These are phyloP conservation scores for Conistra vaccinii DNA, from an alignment of 2,888 invertebrate species.

Conservation along the genomic window DNA sequence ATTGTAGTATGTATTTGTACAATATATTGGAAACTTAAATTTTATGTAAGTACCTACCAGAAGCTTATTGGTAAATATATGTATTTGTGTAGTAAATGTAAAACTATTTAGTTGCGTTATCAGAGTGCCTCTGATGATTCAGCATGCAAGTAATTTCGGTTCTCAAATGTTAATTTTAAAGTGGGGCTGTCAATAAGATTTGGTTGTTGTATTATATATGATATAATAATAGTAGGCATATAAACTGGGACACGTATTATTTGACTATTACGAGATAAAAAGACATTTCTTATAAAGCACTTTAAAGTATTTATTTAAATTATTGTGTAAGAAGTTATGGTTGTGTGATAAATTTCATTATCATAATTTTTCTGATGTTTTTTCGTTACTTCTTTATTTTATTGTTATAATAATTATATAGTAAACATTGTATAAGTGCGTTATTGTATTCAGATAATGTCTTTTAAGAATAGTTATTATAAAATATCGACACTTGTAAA, in stretches of 20 bases:
- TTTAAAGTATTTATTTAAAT: conserved; percentile 55
- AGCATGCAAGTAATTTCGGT: conserved; percentile 10
- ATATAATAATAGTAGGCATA: not conserved
- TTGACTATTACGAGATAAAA: conserved; percentile 47
- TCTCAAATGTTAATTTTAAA: conserved; percentile 27
- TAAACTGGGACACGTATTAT: conserved; percentile 45
- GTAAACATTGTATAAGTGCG: conserved; percentile 14
- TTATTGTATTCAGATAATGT: conserved; percentile 21
- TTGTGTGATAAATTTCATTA: conserved; percentile 54
- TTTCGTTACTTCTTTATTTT: conserved; percentile 22
- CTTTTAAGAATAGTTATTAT: conserved; percentile 17
- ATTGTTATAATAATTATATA: conserved; percentile 17
- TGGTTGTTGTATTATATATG: not conserved
- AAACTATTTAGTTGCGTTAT: conserved; percentile 5
- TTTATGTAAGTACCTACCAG: conserved; percentile 31
- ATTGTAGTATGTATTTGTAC: conserved; percentile 18
- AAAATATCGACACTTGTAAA: conserved; percentile 48
- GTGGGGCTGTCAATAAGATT: not conserved
- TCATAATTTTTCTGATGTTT: conserved; percentile 34
- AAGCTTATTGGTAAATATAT: conserved; percentile 44
- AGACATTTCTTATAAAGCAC: conserved; percentile 50
- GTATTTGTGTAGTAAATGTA: conserved; percentile 35
- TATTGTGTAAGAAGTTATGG: conserved; percentile 44
- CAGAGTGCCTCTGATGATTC: conserved; percentile 1
- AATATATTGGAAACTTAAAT: conserved; percentile 44